These are phyloP conservation scores for Hofmannophila pseudospretella DNA, from an alignment of 2,888 invertebrate genomes.

Conservation along the genomic window DNA sequence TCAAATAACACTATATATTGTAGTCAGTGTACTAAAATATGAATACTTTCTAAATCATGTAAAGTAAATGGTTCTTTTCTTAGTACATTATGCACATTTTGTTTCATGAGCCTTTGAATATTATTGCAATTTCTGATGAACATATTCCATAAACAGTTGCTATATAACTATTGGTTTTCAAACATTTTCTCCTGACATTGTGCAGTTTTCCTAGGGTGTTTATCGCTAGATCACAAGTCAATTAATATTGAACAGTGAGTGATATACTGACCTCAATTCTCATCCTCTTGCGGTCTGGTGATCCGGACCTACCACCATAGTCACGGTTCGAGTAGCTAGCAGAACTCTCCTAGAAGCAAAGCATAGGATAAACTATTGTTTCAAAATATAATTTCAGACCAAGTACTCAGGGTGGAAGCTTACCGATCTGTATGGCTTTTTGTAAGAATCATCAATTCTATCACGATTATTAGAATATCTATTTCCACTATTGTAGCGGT, in stretches of 20 bases:
- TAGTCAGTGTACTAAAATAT: not conserved
- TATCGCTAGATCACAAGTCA: not conserved
- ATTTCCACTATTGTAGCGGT: conserved; percentile 56
- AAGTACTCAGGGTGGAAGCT: conserved; percentile 17
- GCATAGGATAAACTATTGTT: conserved; percentile 3
- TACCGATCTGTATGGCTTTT: conserved; percentile 69
- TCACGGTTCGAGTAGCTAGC: conserved; percentile 73
- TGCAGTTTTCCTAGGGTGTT: not conserved
- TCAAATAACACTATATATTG: not conserved
- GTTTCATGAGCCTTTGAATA: not conserved
- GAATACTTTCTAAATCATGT: not conserved
- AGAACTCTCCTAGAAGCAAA: conserved; percentile 55
- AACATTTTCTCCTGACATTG: not conserved
- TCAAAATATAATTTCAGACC: not conserved
- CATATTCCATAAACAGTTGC: conserved; percentile 1
- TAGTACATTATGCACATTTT: not conserved
- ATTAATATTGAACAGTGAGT: too few relatives aligned
- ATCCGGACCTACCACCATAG: conserved; percentile 75
- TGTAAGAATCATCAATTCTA: conserved; percentile 66
- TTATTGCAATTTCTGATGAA: not conserved
- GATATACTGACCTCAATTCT: conserved; percentile 76
- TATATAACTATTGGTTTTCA: not conserved
- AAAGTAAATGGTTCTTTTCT: not conserved
- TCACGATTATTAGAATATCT: conserved; percentile 58
- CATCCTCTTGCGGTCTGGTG: conserved; percentile 81